phyloP scores from a whole-genome alignment of 2,888 invertebrate species.

The Phortica okadai region DNA sequence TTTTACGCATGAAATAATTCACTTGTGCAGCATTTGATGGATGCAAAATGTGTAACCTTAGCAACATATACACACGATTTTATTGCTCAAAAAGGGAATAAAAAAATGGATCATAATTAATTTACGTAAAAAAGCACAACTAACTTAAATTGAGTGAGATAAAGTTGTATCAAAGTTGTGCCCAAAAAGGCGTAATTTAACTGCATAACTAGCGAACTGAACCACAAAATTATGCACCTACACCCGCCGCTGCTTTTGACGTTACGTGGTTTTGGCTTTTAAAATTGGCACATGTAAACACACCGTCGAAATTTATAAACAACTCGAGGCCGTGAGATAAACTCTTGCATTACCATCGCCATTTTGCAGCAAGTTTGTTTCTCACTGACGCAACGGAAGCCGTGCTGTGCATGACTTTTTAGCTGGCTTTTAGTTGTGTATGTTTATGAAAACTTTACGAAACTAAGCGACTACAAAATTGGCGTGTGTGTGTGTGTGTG shows the following conservation, averaged over 20 bases:
- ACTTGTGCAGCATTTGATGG: neutral
- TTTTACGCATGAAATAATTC: neutral
- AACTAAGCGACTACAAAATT: too few species aligned
- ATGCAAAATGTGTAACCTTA: too few species aligned
- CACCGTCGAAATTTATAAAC: neutral
- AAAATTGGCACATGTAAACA: neutral
- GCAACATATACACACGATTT: too few species aligned
- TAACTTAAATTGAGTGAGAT: too few species aligned
- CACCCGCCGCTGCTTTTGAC: neutral
- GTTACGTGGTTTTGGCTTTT: neutral
- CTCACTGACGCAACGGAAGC: neutral
- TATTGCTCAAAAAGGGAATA: too few species aligned
- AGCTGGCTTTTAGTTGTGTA: too few species aligned
- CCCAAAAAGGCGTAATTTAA: neutral
- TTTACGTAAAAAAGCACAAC: too few species aligned
- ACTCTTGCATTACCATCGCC: conserved; percentile 6
- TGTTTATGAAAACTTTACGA: too few species aligned
- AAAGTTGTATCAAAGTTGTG: too few species aligned
- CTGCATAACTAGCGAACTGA: conserved; percentile 1
- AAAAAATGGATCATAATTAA: too few species aligned
- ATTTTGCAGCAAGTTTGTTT: conserved; percentile 3
- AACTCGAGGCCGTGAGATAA: conserved; percentile 23
- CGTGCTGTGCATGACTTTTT: neutral
- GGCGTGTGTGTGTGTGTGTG: neutral
- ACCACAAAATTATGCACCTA: neutral